Percentiles rank a stretch among this genome's conserved stretches.
These are phyloP conservation scores for Lophotis ruficrista DNA, from an alignment of 2,113 vertebrate species.

Conservation along the genomic window DNA sequence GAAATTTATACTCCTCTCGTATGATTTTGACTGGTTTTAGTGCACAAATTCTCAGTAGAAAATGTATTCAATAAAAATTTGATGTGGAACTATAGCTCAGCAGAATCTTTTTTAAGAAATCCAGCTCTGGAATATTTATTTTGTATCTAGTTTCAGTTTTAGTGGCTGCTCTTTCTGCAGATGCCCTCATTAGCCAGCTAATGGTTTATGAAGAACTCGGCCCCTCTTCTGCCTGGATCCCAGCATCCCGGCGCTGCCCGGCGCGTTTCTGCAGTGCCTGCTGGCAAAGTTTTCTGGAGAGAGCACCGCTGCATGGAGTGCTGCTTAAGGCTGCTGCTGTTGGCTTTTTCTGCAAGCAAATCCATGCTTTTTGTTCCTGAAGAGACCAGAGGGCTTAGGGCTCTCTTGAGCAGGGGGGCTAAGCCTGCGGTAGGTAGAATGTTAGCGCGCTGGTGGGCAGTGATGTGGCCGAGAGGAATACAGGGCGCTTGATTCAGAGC, in stretches of 20 bases:
- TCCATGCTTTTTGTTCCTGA: background rate
- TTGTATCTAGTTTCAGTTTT: slow-evolving; percentile 50
- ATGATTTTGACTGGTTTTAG: slow-evolving; percentile 73
- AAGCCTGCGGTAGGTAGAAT: background rate
- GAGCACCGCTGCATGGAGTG: background rate
- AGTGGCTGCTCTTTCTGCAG: slow-evolving; percentile 50
- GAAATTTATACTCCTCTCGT: slow-evolving; percentile 72
- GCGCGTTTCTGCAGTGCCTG: background rate
- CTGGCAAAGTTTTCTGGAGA: background rate
- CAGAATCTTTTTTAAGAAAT: slow-evolving; percentile 75
- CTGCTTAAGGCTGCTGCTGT: background rate
- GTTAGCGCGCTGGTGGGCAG: background rate
- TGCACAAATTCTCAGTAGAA: slow-evolving; percentile 75
- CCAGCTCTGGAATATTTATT: slow-evolving; percentile 69
- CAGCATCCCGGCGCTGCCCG: background rate
- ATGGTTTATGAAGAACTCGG: background rate
- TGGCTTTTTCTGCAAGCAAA: background rate
- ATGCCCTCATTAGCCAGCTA: slow-evolving; percentile 51
- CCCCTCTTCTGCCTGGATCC: background rate
- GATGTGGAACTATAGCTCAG: slow-evolving; percentile 75
- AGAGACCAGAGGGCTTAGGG: background rate
- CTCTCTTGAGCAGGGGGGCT: background rate
- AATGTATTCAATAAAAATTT: slow-evolving; percentile 80
- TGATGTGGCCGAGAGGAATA: background rate
- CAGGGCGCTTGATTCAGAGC: background rate